phyloP scores from a whole-genome alignment of 2,113 vertebrate genomes.

The Narcine bancroftii region DNA sequence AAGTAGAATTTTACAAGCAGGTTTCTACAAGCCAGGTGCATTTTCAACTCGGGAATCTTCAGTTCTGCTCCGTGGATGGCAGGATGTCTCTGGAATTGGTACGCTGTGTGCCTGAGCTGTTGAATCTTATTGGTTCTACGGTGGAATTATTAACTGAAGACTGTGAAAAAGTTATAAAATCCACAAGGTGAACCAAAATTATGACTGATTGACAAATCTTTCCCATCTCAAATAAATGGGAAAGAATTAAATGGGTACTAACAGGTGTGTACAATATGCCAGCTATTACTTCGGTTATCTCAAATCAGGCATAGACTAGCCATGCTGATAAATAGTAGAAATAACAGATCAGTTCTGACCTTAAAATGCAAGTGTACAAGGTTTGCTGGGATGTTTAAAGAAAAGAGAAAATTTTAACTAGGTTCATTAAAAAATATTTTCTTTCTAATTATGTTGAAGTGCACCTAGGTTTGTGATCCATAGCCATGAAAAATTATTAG shows the following conservation, averaged over 20 bases:
- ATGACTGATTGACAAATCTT: conserved; percentile 4
- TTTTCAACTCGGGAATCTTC: conserved; percentile 52
- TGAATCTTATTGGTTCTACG: conserved; percentile 78
- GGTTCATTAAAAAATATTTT: conserved; percentile 32
- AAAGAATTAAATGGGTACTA: conserved; percentile 22
- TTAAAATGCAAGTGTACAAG: conserved; percentile 22
- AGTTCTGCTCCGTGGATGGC: conserved; percentile 49
- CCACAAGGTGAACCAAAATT: conserved; percentile 35
- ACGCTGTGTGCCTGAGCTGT: conserved; percentile 80
- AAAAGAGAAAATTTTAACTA: conserved; percentile 23
- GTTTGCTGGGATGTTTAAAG: conserved; percentile 33
- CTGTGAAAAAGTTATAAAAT: conserved; percentile 34
- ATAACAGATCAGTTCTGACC: background rate
- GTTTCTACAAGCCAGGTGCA: conserved; percentile 83
- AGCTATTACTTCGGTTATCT: conserved; percentile 16
- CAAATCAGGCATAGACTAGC: conserved; percentile 25
- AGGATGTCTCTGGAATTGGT: conserved; percentile 81
- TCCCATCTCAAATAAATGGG: background rate
- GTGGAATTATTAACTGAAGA: conserved; percentile 52
- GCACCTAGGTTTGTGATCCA: conserved; percentile 30
- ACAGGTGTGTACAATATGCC: conserved; percentile 5
- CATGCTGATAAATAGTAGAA: background rate
- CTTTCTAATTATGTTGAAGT: conserved; percentile 31
- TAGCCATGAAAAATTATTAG: conserved; percentile 27
- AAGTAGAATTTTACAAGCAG: conserved; percentile 73